Percentiles rank a stretch among this genome's conserved stretches.
Conservation (phyloP, 2,888 invertebrate species). For the Cepaea hortensis region DNA sequence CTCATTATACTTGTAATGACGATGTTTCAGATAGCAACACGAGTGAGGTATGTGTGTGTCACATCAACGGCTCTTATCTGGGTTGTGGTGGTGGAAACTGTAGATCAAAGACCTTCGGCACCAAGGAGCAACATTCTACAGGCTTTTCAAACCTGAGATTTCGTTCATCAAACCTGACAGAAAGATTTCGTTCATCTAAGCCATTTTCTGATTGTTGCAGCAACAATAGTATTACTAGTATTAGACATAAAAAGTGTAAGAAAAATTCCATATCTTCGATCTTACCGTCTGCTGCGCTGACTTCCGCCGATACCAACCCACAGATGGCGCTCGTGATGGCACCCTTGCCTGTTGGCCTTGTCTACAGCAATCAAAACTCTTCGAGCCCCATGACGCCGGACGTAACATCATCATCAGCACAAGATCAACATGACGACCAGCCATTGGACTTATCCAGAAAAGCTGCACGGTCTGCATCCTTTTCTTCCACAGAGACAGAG, state of each 20-base stretch:
- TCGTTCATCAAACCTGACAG: not conserved
- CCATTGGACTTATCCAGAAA: slow-evolving; percentile 43
- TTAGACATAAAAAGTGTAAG: slow-evolving; percentile 4
- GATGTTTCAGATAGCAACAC: not conserved
- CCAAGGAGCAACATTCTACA: not conserved
- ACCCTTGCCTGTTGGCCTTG: slow-evolving; percentile 21
- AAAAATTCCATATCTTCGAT: not conserved
- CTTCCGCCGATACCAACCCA: not conserved
- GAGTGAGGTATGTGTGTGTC: no score
- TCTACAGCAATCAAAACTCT: slow-evolving; percentile 18
- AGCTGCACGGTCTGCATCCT: not conserved
- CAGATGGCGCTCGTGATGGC: slow-evolving; percentile 35
- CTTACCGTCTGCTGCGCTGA: slow-evolving; percentile 6
- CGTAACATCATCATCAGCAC: not conserved
- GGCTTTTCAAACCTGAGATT: not conserved
- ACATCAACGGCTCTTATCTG: no score
- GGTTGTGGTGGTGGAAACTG: not conserved
- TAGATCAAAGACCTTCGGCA: not conserved
- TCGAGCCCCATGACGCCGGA: not conserved
- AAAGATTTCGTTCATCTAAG: no score
- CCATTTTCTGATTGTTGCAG: not conserved
- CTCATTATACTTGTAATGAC: not conserved
- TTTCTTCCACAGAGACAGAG: not conserved
- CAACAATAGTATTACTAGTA: not conserved
- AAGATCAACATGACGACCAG: slow-evolving; percentile 15